Conservation (phyloP, 2,797 vertebrate genomes). For the Antrozous pallidus region DNA sequence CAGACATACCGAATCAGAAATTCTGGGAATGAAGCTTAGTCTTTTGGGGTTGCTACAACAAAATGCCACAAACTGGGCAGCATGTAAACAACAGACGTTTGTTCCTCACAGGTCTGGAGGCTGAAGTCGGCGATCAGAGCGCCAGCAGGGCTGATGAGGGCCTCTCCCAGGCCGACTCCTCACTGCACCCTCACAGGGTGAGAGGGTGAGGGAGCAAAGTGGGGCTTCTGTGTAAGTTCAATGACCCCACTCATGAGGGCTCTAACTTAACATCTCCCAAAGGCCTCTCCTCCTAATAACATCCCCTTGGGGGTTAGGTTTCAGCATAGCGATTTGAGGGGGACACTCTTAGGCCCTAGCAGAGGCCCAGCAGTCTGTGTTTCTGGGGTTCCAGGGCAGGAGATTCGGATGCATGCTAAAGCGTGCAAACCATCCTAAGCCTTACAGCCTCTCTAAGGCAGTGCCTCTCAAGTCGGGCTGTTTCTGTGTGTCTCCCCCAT, state of each 20-base stretch:
- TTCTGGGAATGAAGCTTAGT: neutral
- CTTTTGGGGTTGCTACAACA: neutral
- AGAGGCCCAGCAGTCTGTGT: neutral
- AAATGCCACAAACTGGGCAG: neutral
- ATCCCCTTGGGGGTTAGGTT: neutral
- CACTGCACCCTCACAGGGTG: rapidly evolving
- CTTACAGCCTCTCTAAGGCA: neutral
- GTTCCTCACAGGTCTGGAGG: neutral
- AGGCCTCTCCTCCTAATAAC: neutral
- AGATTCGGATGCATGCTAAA: neutral
- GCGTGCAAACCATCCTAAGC: neutral
- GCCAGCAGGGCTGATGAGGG: neutral
- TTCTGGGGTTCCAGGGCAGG: neutral
- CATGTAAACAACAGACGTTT: neutral
- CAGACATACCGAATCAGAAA: neutral
- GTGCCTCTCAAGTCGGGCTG: neutral
- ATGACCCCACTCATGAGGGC: neutral
- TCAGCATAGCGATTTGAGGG: neutral
- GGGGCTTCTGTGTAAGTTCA: neutral
- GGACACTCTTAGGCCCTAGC: neutral
- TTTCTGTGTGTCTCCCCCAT: neutral
- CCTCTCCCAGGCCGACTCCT: neutral
- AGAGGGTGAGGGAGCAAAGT: neutral
- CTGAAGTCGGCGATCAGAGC: neutral
- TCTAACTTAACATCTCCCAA: neutral